Conservation (phyloP, 2,888 invertebrate genomes). For the Nomada goodeniana region DNA sequence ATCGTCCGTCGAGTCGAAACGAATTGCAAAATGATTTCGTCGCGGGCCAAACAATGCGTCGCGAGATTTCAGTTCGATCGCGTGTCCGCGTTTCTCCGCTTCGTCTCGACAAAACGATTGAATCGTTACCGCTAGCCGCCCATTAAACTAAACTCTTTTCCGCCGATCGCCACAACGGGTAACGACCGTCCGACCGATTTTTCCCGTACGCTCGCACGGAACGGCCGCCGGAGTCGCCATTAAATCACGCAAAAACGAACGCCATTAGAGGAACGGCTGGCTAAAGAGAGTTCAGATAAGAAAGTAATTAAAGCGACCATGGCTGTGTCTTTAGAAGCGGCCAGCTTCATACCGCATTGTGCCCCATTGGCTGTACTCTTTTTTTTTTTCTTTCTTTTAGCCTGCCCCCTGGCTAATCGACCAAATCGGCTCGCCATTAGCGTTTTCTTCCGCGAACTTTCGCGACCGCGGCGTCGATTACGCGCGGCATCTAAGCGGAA, state of each 20-base stretch:
- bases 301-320: slow-evolving; percentile 57
- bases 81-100: not conserved
- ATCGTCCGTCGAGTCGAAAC: no score
- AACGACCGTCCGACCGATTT: slow-evolving; percentile 50
- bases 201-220: slow-evolving; percentile 44
- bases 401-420: slow-evolving; percentile 41
- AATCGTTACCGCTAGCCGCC: slow-evolving; percentile 15
- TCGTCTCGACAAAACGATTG: slow-evolving; percentile 19
- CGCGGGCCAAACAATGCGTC: not conserved
- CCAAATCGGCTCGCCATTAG: slow-evolving; percentile 55
- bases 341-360: slow-evolving; percentile 58
- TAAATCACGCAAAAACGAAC: slow-evolving; percentile 61
- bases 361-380: slow-evolving; percentile 41
- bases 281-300: slow-evolving; percentile 55
- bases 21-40: no score
- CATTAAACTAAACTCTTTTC: slow-evolving; percentile 28
- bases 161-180: slow-evolving; percentile 6
- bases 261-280: slow-evolving; percentile 57
- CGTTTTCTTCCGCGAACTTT: slow-evolving; percentile 50
- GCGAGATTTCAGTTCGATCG: not conserved
- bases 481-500: slow-evolving; percentile 44
- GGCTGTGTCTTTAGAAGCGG: slow-evolving; percentile 52
- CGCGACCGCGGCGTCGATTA: slow-evolving; percentile 44
- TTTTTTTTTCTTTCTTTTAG: slow-evolving; percentile 17
- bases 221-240: slow-evolving; percentile 45